Evolutionary conservation across 1,140 invertebrate genomes (phyloP), one percentile per base, ranked within the genome.

Genomic region (Drosophila sproati): DNA sequence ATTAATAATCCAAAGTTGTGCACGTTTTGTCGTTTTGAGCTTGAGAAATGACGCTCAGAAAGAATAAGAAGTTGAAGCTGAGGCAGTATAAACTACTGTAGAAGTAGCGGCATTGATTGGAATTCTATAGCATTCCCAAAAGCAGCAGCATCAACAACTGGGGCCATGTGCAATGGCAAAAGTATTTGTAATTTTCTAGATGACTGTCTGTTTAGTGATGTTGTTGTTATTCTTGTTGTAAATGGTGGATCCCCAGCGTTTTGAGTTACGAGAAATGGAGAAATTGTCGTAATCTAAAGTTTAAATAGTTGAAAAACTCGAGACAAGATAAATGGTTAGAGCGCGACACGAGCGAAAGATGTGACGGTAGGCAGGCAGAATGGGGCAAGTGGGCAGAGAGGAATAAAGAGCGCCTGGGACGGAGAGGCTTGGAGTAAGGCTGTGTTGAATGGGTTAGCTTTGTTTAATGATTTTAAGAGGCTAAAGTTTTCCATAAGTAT

Each of bases 1-100:
- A 89, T 89, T 89, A 89, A 89, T 89, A 89, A 89, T 89, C 86
- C 78, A 90, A 89, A 74, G 64, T 81, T 81, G 85, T 72, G 80
- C 72, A 56, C 64, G 70, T 87, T 87, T 89, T 79, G 77, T 82
- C 82, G 78, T 86, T 82, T 87, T 88, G 80, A 88, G 77, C 85
- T 88, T 88, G 83, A 88, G 83, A 88, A 88, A 88, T 88, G 83
- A 78, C 55, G 62, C 47, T 57, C 60, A 43, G 6, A 37, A 50
- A 62, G 10, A 48, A 61, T 20, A 35, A 32, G 43, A 48, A 34
- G 41, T 10, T 39, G 37, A 43, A 41, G 39, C 39, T 41, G 7
- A 32, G 51, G 55, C 45, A 41, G 60, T 67, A 70, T 74, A 85
- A 87, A 87, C 76, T 87, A 87, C 55, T 66, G 35, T 63, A 50